Evolutionary conservation across 2,113 vertebrate species (phyloP).

Genomic region (Scolopax mira): DNA sequence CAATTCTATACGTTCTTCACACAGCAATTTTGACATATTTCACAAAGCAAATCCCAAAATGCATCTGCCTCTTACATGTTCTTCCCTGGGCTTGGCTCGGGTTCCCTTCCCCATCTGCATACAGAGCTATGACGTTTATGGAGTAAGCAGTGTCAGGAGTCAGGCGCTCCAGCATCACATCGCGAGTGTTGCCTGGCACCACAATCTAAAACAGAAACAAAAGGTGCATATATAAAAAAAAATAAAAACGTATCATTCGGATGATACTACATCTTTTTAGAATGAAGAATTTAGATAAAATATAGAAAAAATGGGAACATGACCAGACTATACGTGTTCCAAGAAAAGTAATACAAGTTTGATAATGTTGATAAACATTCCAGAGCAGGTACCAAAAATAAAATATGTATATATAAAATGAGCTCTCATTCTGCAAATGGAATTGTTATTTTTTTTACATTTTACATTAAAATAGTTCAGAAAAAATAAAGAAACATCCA

Average conservation of each 20-base stretch:
- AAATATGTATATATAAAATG: no score
- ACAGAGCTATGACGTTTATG: slow-evolving; percentile 83
- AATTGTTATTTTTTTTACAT: not conserved
- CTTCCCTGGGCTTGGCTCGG: slow-evolving; percentile 78
- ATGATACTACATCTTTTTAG: not conserved
- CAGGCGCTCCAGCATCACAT: slow-evolving; percentile 86
- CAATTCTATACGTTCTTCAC: not conserved
- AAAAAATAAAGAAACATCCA: not conserved
- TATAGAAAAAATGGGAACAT: not conserved
- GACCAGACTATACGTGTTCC: not conserved
- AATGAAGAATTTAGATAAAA: not conserved
- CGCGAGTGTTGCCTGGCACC: slow-evolving; percentile 83
- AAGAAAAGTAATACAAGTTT: not conserved
- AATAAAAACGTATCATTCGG: not conserved
- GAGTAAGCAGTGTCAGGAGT: slow-evolving; percentile 88
- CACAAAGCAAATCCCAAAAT: not conserved
- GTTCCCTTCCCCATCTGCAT: slow-evolving; percentile 88
- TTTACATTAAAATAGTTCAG: not conserved
- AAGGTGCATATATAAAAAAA: not conserved
- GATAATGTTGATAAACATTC: not conserved
- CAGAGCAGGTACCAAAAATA: not conserved
- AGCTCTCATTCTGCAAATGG: not conserved
- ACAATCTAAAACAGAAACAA: slow-evolving; percentile 78
- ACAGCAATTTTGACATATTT: not conserved
- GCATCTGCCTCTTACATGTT: slow-evolving; percentile 81